Base-by-base conservation (phyloP, 2,113 vertebrate genomes). In the Aegithalos caudatus region DNA sequence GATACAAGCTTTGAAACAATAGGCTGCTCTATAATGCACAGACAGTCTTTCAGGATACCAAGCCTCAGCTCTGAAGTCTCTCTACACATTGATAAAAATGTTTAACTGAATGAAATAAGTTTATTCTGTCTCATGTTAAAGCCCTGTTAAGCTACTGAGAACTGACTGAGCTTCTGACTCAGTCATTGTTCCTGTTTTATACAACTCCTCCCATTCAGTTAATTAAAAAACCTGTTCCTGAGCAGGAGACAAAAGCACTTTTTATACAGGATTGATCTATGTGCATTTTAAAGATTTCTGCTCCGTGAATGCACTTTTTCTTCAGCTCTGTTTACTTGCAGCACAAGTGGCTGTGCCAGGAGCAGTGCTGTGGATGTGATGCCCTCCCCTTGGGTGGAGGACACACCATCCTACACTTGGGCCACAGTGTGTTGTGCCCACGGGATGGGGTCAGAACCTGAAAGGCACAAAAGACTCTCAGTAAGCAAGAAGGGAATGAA, bases 381-480 rank as follows among this genome's bases (percentile, higher is more conserved):
- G 77, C 95, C 85, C 96, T 88, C n/a, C 56, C n/a, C 56, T 70
- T 28, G 82, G 78, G 87, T 20, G 70, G 94, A 90, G 90, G 92
- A 60, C 97, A 83, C 81, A 24, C 92, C 76, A 22, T 88, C 97
- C 94, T 85, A 65, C 96, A 76, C 97, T 94, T 18, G 16, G 81
- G 88, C 96, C 12, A 1, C 81, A 84, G 95, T 58, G 79, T 77
- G 13, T 70, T 88, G 92, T 88, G 92, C 94, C 95, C 95, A 94
- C 53, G 93, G 95, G 90, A 81, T 4, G 48, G 90, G 96, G 95
- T 96, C 97, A 97, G 94, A 97, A 97, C 96, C 97, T 96, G 95
- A 95, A 87, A 95, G 94, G 77, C 96, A 94, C 84, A 89, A 89
- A 96, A 82, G 95, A 60, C 86, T 86, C 91, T 92, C 96, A 92